Evolutionary conservation across 2,888 invertebrate species (phyloP).

Genomic region (Drosophila mimica): DNA sequence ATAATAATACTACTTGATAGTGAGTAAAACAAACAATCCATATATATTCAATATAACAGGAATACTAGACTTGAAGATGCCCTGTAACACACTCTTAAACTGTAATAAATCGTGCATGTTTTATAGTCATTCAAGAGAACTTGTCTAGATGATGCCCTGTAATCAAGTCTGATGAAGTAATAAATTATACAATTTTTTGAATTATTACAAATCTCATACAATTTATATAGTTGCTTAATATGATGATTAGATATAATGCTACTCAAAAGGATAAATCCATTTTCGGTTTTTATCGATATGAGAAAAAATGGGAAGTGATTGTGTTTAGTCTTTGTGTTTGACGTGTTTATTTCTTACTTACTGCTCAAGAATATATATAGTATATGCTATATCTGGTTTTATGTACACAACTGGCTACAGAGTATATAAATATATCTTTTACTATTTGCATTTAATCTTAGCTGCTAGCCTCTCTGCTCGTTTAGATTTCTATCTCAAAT

Average conservation of each 20-base stretch:
- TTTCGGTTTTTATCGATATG: not conserved
- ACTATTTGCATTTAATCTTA: constrained; percentile 1
- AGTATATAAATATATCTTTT: no score
- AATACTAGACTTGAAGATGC: not conserved
- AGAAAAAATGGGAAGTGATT: not conserved
- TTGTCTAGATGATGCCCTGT: not conserved
- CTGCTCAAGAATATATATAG: not conserved
- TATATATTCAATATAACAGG: no score
- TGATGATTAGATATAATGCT: not conserved
- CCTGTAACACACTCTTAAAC: not conserved
- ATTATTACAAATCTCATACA: not conserved
- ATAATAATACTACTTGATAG: constrained; percentile 17
- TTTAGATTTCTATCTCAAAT: constrained; percentile 9
- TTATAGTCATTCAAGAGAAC: not conserved
- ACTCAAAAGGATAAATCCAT: not conserved
- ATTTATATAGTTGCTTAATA: not conserved
- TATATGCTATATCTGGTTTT: not conserved
- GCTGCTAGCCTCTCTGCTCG: constrained; percentile 4
- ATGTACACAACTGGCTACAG: no score
- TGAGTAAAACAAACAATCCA: constrained; percentile 4
- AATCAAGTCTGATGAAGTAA: not conserved
- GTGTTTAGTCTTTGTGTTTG: not conserved
- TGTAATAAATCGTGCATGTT: not conserved
- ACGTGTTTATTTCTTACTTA: no score
- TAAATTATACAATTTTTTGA: not conserved